Percentiles rank a stretch among this genome's conserved stretches.
Evolutionary conservation across 2,113 vertebrate genomes (phyloP).

Genomic region (Pagrus major): DNA sequence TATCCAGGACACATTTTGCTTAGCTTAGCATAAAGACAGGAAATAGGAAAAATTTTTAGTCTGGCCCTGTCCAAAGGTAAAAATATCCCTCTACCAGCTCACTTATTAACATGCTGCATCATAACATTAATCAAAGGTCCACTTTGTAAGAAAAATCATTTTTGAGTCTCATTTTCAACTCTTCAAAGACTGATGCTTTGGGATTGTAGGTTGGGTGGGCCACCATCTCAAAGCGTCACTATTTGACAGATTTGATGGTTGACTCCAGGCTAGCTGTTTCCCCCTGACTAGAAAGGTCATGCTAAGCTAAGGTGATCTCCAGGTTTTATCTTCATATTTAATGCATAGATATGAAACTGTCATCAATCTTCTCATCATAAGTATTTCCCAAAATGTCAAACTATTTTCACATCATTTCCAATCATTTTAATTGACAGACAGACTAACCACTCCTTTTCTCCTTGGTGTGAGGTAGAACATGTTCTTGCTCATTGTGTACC

Average conservation of each 20-base stretch:
- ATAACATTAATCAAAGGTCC: too few species aligned
- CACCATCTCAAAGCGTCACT: too few species aligned
- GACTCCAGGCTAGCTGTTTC: too few species aligned
- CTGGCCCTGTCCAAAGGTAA: not conserved
- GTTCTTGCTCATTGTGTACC: conserved; percentile 46
- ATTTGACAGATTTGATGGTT: too few species aligned
- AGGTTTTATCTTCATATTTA: not conserved
- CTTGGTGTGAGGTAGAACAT: conserved; percentile 30
- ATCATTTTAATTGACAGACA: not conserved
- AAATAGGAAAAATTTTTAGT: not conserved
- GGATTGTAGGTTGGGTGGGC: too few species aligned
- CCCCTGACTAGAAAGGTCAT: not conserved
- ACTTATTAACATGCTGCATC: too few species aligned
- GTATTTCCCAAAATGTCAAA: not conserved
- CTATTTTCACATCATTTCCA: not conserved
- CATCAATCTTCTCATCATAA: not conserved
- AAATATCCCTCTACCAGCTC: too few species aligned
- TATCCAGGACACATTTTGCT: not conserved
- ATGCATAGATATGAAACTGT: not conserved
- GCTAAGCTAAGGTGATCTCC: not conserved
- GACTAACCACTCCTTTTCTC: conserved; percentile 63
- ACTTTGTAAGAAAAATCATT: too few species aligned
- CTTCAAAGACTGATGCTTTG: too few species aligned
- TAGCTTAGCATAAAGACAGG: not conserved
- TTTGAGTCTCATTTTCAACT: too few species aligned